Evolutionary conservation across 2,888 invertebrate genomes (phyloP), one percentile per base, ranked within the genome.

Genomic region (Agrypnus murinus): DNA sequence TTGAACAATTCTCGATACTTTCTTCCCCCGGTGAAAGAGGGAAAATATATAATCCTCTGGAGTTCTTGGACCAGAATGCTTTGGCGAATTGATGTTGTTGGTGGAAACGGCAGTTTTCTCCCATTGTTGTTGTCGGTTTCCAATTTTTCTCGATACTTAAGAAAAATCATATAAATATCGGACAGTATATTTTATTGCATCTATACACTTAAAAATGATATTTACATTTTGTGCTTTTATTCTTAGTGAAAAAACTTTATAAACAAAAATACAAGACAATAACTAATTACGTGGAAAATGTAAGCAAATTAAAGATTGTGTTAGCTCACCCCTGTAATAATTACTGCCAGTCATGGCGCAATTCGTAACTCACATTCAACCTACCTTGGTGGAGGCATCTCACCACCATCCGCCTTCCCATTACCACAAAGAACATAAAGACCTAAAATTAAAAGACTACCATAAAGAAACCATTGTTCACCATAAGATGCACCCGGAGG

Each of bases 361-460:
- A 81, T 89, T 89, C 80, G 89, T 89, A 70, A 89, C 89, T 55
- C 88, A 89, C 78, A 89, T 89, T 76, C 89, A 89, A 81, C 88
- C 89, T 38, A 88, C 89, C 25, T 81, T 89, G 82, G 82, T 89
- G 81, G 89, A 89, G 82, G 87, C 90, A 19, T 87, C 88, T 45
- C 89, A 88, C 76, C 89, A 89, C 83, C 86, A 88, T 76, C 84
- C 87, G 65, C 87, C 88, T 78, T 87, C 88, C 80, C 86, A 86
- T 76, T 85, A 79, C 43, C 76, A 80, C 17, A 78, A 82, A 58
- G 76, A 77, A 36, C 69, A 65, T 25, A 81, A 83, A 75, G 80
- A 79, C 36, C 48, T 77, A 12, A 65, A 72, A 38, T 76, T 78
- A 53, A 72, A 73, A 12, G 81, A 81, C 64, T 80, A 82, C 19